phyloP scores from a whole-genome alignment of 2,113 vertebrate species.

The Sander vitreus region DNA sequence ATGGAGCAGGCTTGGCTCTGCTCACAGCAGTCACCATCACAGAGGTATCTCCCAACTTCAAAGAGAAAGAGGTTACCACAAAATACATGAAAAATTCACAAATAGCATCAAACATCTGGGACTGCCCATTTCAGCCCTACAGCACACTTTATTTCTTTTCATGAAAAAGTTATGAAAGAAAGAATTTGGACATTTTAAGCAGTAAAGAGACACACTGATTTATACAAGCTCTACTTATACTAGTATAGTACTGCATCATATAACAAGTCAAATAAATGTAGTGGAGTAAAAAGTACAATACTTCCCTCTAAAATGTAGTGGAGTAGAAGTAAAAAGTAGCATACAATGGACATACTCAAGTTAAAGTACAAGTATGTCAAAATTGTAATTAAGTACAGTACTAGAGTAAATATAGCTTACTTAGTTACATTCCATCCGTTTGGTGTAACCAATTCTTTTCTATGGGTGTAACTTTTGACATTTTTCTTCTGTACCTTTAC shows the following conservation, averaged over 20 bases:
- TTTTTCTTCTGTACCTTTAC: slow-evolving; percentile 86
- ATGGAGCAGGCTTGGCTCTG: slow-evolving; percentile 91
- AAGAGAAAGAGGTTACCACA: slow-evolving; percentile 23
- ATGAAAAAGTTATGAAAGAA: background rate
- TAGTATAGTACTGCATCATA: no score
- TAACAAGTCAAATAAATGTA: no score
- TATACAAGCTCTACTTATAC: no score
- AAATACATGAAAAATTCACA: background rate
- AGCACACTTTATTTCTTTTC: background rate
- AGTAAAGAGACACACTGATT: background rate
- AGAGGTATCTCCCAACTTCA: slow-evolving; percentile 92
- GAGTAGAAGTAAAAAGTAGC: no score
- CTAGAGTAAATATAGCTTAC: no score
- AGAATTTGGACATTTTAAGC: background rate
- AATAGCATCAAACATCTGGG: background rate
- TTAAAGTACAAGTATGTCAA: no score
- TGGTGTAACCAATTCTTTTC: background rate
- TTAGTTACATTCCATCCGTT: background rate
- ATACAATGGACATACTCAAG: no score
- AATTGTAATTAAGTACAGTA: no score
- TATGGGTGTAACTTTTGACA: background rate
- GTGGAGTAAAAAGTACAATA: no score
- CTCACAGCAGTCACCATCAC: slow-evolving; percentile 99
- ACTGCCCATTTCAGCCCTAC: background rate
- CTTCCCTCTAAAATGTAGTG: no score